Evolutionary conservation across 2,113 vertebrate genomes (phyloP).

Genomic region (Cyprinodon variegatus): DNA sequence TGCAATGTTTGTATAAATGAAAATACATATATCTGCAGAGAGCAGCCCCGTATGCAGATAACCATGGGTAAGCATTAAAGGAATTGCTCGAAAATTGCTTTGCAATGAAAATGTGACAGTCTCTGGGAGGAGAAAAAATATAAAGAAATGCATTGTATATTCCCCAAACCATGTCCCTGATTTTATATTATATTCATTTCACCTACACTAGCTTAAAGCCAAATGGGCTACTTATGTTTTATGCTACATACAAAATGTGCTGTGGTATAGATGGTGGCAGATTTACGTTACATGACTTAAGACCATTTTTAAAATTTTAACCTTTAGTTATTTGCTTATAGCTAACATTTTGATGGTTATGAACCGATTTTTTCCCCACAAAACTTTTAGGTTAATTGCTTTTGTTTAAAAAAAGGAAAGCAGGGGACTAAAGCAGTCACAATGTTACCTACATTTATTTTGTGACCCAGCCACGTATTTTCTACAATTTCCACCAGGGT

Average conservation of each 20-base stretch:
- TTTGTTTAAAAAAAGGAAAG: no score
- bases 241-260: neutral
- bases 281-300: neutral
- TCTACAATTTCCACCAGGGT: no score
- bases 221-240: neutral
- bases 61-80: conserved; percentile 33
- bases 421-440: no score
- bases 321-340: neutral
- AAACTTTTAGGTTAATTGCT: no score
- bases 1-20: conserved; percentile 56
- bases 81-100: conserved; percentile 57
- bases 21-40: conserved; percentile 67
- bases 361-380: no score
- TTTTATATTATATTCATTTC: conserved; percentile 16
- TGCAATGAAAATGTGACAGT: conserved; percentile 40
- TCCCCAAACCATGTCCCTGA: conserved; percentile 10
- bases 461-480: no score
- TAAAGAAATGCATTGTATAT: conserved; percentile 31
- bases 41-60: conserved; percentile 61
- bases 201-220: neutral
- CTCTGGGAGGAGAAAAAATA: conserved; percentile 27
- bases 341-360: neutral
- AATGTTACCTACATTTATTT: no score
- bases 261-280: no score
- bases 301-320: neutral